Evolutionary conservation across 2,113 vertebrate species (phyloP).

Genomic region (Pluvialis apricaria): DNA sequence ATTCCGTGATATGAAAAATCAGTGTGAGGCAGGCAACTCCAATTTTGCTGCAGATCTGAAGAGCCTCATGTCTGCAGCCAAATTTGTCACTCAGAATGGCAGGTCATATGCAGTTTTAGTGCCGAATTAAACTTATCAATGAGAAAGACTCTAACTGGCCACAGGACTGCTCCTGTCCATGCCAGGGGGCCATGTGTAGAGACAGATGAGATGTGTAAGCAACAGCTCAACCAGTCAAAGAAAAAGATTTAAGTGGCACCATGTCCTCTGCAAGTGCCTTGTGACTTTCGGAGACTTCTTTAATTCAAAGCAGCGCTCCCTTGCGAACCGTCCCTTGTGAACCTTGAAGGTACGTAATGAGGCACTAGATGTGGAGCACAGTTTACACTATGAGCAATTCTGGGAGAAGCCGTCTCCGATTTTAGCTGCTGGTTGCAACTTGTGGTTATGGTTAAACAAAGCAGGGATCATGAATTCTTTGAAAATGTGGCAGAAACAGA

Average conservation of each 20-base stretch:
- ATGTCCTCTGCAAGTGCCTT: neutral
- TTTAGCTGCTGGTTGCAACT: neutral
- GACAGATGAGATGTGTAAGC: neutral
- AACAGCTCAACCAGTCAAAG: neutral
- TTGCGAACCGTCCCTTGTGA: neutral
- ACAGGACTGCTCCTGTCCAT: neutral
- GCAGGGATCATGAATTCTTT: neutral
- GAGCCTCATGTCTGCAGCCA: neutral
- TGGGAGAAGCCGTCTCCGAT: neutral
- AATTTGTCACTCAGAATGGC: neutral
- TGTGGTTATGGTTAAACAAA: neutral
- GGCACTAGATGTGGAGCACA: neutral
- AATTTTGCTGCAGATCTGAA: neutral
- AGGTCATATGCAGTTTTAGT: neutral
- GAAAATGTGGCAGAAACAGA: neutral
- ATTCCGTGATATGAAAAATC: neutral
- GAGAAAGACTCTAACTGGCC: neutral
- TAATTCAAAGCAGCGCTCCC: neutral
- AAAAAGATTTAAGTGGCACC: neutral
- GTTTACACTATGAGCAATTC: accelerated
- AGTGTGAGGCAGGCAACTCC: neutral
- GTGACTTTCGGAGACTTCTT: neutral
- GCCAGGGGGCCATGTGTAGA: neutral
- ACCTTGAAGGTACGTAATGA: accelerated
- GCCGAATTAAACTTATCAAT: neutral